Conservation (phyloP, 2,113 vertebrate species). For the Poicephalus meyeri region DNA sequence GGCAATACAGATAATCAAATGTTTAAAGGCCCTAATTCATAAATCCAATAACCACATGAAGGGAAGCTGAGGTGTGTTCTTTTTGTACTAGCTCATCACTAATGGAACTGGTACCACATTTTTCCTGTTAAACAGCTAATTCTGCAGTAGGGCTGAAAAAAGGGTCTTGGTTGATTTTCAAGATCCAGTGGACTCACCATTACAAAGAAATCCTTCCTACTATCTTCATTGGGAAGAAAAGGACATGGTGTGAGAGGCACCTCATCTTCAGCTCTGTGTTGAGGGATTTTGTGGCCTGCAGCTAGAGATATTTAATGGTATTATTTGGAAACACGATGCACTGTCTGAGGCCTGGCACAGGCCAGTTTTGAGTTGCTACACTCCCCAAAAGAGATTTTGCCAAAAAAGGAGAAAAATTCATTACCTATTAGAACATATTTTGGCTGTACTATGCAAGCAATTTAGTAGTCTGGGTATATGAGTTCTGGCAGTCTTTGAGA, state of each 20-base stretch:
- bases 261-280: not conserved
- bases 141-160: not conserved
- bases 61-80: not conserved
- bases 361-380: not conserved
- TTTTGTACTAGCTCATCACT: not conserved
- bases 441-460: not conserved
- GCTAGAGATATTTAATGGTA: not conserved
- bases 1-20: not conserved
- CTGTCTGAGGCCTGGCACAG: not conserved
- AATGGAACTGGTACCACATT: not conserved
- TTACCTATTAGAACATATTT: not conserved
- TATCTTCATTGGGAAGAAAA: not conserved
- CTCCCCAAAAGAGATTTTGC: not conserved
- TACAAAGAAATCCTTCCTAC: not conserved
- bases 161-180: not conserved
- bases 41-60: not conserved
- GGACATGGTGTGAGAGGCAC: not conserved
- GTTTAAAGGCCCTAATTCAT: not conserved
- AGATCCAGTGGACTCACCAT: not conserved
- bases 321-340: not conserved
- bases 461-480: not conserved
- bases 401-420: conserved; percentile 35
- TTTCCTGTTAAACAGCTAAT: not conserved
- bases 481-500: not conserved
- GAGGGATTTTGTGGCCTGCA: not conserved